Conservation (phyloP, 2,113 vertebrate genomes). For the Dromaius novaehollandiae region DNA sequence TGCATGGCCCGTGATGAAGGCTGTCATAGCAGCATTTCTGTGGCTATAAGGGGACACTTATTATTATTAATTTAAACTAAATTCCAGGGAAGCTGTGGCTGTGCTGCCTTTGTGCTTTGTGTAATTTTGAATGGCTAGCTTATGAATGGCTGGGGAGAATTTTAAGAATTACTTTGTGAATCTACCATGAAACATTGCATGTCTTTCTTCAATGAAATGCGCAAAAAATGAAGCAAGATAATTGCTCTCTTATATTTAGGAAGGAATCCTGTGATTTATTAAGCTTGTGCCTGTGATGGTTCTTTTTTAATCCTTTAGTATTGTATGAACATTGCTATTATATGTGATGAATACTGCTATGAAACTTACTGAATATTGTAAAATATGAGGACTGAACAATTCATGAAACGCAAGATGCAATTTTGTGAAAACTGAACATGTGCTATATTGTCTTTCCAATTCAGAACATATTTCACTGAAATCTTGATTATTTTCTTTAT, state of each 20-base stretch:
- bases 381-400: neutral
- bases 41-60: neutral
- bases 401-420: neutral
- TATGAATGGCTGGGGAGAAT: neutral
- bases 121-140: neutral
- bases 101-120: neutral
- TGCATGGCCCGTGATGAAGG: neutral
- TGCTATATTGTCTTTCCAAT: constrained; percentile 3
- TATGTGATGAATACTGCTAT: constrained; percentile 11
- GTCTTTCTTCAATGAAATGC: neutral
- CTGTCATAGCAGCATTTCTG: neutral
- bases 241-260: neutral
- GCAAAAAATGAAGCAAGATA: neutral
- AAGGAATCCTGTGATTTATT: constrained; percentile 20
- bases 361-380: constrained; percentile 41
- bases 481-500: constrained; percentile 31
- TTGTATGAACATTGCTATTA: constrained; percentile 20
- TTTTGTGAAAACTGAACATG: neutral
- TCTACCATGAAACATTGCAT: neutral
- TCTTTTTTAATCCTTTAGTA: neutral
- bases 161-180: neutral
- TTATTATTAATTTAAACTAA: neutral
- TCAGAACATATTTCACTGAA: neutral
- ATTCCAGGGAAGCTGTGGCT: neutral
- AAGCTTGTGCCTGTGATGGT: neutral